Evolutionary conservation across 2,888 invertebrate species (phyloP), one percentile per base, ranked within the genome.

Genomic region (Ischnus inquisitorius): DNA sequence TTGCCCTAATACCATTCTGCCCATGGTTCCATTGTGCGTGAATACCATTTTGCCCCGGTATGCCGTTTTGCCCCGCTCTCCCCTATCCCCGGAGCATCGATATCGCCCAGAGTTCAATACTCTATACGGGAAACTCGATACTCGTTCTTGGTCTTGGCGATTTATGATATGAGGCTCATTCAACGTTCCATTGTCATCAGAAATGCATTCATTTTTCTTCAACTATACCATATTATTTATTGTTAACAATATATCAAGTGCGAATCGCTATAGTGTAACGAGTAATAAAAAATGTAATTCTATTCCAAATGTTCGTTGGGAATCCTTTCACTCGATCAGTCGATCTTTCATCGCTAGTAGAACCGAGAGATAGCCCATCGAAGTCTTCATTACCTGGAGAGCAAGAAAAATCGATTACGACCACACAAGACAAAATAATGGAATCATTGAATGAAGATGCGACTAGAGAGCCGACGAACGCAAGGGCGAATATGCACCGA

Each of bases 341-440:
- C 81, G 60, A 34, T 76, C 76, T 22, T 84, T 87, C 16, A 83
- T 79, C 72, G 86, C 85, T n/a, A 86, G 48, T 25, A 88, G 46
- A 41, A 88, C 76, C 8, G 88, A 87, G 14, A 88, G 62, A 64
- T 88, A 88, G n/a, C 86, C 87, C 67, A 85, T 62, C 3, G 87
- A 86, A 39, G 79, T 85, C 69, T 86, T 84, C 62, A 87, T 28
- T 10, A 86, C 67, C 87, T 87, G n/a, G n/a, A 28, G 22, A 14
- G 39, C 22, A 34, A 34, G 22, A 25, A n/a, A n/a, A n/a, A n/a
- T n/a, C n/a, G n/a, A n/a, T n/a, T n/a, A n/a, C n/a, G n/a, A n/a
- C n/a, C n/a, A n/a, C n/a, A n/a, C n/a, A n/a, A n/a, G n/a, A n/a
- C n/a, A 51, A 10, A 51, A 51, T 19, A 3, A 10, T n/a, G n/a